Evolutionary conservation across 92 coral and sea anemone species (phyloP).

Genomic region (Umimayanthus chanpuru): DNA sequence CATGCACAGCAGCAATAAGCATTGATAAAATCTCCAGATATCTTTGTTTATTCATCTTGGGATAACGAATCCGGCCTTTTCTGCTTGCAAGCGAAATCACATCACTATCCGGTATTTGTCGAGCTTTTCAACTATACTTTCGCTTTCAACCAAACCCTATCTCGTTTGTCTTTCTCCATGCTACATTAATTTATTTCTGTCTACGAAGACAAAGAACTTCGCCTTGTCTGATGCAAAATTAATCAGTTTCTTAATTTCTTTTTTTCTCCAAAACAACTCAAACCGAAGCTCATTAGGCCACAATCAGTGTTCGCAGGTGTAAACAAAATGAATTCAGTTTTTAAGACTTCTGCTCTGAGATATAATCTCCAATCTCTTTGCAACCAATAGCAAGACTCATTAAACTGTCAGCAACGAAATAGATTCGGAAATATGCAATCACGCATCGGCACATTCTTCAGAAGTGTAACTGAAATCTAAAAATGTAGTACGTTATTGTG

Average conservation of each 20-base stretch:
- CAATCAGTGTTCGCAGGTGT: slow-evolving; percentile 24
- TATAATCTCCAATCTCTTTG: neutral
- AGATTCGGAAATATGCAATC: no score
- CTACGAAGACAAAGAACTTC: slow-evolving; percentile 17
- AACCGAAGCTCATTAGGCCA: slow-evolving; percentile 8
- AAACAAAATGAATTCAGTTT: neutral
- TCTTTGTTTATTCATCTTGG: neutral
- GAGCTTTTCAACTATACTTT: neutral
- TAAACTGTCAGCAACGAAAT: no score
- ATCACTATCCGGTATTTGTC: neutral
- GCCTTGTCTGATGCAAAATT: slow-evolving; percentile 20
- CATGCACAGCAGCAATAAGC: neutral
- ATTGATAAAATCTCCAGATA: neutral
- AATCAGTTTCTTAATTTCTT: neutral
- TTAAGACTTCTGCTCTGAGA: neutral
- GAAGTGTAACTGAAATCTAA: neutral
- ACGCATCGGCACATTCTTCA: no score
- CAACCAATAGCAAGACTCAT: neutral
- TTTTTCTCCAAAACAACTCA: slow-evolving; percentile 3
- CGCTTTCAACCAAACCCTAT: slow-evolving; percentile 4
- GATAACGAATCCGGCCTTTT: neutral
- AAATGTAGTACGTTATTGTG: neutral
- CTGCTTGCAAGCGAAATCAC: neutral
- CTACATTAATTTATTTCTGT: neutral
- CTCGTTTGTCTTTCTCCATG: neutral